Base-by-base conservation (phyloP, 2,113 vertebrate genomes). In the Podarcis cretensis region DNA sequence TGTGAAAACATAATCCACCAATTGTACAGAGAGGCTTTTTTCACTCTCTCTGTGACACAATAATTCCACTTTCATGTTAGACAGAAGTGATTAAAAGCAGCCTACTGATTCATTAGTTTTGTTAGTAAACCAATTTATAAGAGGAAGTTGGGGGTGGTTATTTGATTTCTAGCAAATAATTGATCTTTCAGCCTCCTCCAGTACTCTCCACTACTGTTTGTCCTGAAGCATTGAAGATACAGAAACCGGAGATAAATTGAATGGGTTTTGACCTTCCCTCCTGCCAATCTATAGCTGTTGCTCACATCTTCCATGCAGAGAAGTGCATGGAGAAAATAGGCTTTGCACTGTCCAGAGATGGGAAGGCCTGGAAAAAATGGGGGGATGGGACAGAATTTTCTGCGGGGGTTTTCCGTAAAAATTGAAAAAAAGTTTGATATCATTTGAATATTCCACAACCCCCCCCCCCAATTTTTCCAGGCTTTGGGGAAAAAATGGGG, bases 181-280 rank as follows among this genome's bases (percentile, higher is more conserved):
- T 16, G 43, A 65, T 1, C 2, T 0, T 10, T 1, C 14, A 65
- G 8, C 6, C 14, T 75, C 66, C 0, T 0, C 1, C 1, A 0
- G 3, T n/a, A 48, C 7, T 12, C 6, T 23, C 66, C 16, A 23
- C 6, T 66, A 48, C 48, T 48, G 48, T 48, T 48, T 48, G 48
- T 48, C 59, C 40, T 48, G 18, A 79, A 68, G 63, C 18, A 18
- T 25, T 43, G 27, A 40, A 21, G 30, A 84, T 8, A 8, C 13
- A 43, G 40, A 30, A 77, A 37, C 48, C 20, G 59, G 83, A 74
- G 23, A 40, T 54, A 20, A 57, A 59, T 59, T 4, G 48, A 16
- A 80, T 59, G 27, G 1, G 16, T 59, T 59, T 59, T 27, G 30
- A 18, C 21, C 37, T 37, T 32, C 80, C n/a, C 27, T 37, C 57